These are phyloP conservation scores for Lemur catta DNA, from an alignment of 2,797 vertebrate genomes.

Conservation along the genomic window DNA sequence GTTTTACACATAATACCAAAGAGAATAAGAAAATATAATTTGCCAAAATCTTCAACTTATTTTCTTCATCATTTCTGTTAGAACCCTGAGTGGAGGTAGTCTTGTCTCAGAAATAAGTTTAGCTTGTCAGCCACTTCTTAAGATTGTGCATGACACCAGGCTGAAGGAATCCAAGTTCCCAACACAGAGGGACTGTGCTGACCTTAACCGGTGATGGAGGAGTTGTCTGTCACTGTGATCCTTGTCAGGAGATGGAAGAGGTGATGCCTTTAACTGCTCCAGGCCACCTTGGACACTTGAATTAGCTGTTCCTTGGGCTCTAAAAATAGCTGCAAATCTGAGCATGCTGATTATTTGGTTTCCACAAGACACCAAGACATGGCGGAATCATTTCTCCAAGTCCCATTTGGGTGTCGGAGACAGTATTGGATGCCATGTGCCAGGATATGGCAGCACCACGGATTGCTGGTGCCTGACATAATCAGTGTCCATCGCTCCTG, in stretches of 20 bases:
- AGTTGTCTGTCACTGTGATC: neutral
- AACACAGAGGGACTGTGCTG: neutral
- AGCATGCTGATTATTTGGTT: neutral
- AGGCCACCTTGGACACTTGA: neutral
- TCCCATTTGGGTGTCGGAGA: neutral
- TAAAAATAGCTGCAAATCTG: neutral
- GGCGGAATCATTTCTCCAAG: neutral
- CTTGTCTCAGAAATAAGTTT: slow-evolving; percentile 5
- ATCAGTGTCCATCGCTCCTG: neutral
- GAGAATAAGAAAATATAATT: neutral
- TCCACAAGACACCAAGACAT: neutral
- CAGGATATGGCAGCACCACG: neutral
- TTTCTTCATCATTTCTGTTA: slow-evolving; percentile 35
- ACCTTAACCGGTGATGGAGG: neutral
- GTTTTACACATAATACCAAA: neutral
- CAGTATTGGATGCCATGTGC: neutral
- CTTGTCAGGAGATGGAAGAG: neutral
- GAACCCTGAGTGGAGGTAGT: neutral
- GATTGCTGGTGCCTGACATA: neutral
- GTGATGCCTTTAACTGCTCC: neutral
- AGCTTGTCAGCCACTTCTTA: neutral
- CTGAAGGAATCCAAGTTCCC: neutral
- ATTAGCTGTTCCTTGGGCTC: neutral
- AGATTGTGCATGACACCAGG: neutral
- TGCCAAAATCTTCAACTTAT: neutral